phyloP scores from a whole-genome alignment of 1,140 invertebrate genomes.

The Ceratoteleas bidentatus region DNA sequence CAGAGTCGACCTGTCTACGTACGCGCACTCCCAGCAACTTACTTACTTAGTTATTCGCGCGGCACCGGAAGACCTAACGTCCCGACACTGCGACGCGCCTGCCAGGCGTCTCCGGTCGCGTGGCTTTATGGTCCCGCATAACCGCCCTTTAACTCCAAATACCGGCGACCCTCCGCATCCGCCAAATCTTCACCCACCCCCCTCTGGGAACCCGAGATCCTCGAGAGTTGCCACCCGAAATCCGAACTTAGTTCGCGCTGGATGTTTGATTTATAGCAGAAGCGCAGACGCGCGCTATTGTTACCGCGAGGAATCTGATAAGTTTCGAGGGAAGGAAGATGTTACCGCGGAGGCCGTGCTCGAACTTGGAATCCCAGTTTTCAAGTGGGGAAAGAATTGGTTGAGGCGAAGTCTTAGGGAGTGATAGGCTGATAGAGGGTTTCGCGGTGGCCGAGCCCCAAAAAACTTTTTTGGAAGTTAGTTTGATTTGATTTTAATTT shows the following conservation, averaged over 20 bases:
- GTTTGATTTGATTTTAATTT: too few species aligned
- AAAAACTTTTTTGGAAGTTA: too few species aligned
- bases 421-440: too few species aligned
- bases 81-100: conserved; percentile 76
- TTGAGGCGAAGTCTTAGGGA: too few species aligned
- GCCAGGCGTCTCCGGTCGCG: conserved; percentile 75
- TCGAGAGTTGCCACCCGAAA: conserved; percentile 40
- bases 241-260: conserved; percentile 29
- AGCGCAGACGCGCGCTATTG: conserved; percentile 41
- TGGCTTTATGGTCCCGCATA: conserved; percentile 77
- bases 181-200: conserved; percentile 5
- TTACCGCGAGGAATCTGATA: conserved; percentile 31
- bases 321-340: conserved; percentile 6
- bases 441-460: too few species aligned
- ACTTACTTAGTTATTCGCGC: conserved; percentile 76
- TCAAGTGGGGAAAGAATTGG: too few species aligned
- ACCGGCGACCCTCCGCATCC: conserved; percentile 55
- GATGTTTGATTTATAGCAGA: conserved; percentile 52
- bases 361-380: too few species aligned
- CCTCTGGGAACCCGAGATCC: neutral
- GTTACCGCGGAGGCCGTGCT: too few species aligned
- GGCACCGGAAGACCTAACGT: conserved; percentile 74
- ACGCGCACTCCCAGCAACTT: conserved; percentile 52
- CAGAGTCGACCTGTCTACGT: conserved; percentile 35
- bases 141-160: conserved; percentile 70